Evolutionary conservation across 2,113 vertebrate genomes (phyloP), one percentile per base, ranked within the genome.

Genomic region (Sorex araneus): DNA sequence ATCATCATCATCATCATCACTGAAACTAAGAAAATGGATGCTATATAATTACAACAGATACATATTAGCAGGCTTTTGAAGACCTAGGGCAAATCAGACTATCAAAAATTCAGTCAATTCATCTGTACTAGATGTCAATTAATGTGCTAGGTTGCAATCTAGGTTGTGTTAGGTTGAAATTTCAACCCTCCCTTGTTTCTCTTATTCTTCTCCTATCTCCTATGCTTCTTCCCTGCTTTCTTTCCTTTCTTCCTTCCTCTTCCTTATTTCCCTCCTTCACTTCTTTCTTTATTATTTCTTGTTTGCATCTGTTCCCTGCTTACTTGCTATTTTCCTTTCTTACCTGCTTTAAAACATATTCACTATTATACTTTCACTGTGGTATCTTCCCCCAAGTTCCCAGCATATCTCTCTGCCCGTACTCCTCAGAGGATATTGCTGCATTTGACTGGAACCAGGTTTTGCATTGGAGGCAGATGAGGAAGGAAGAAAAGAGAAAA

Each of bases 21-120:
- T 78, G 75, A 81, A 74, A 78, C 32, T 78, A 77, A 92, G 47
- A 3, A 71, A 93, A 82, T 78, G 40, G 63, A 69, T 71, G 27
- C 11, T 57, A 82, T 25, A n/a, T 70, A 18, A 15, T 28, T 40
- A 76, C 15, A 82, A 70, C 16, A 79, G 45, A 13, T 76, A 18
- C 54, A 76, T 67, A 79, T 81, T 79, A 78, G 43, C 0, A 2
- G 91, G 36, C 7, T 16, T 40, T 73, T 60, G 86, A 79, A 70
- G 54, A 85, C 34, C 34, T 73, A 45, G 60, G 40, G 40, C 21
- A 87, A 94, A 64, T 63, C 0, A 77, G 36, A 89, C 7, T 16
- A 87, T 30, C 81, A 84, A 5, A 8, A 54, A 80, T 47, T 75
- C 27, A 34, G 18, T 83, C 64, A 40, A 30, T 71, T 95, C 54